Conservation (phyloP, 2,797 vertebrate genomes). For the Distichodus sexfasciatus region DNA sequence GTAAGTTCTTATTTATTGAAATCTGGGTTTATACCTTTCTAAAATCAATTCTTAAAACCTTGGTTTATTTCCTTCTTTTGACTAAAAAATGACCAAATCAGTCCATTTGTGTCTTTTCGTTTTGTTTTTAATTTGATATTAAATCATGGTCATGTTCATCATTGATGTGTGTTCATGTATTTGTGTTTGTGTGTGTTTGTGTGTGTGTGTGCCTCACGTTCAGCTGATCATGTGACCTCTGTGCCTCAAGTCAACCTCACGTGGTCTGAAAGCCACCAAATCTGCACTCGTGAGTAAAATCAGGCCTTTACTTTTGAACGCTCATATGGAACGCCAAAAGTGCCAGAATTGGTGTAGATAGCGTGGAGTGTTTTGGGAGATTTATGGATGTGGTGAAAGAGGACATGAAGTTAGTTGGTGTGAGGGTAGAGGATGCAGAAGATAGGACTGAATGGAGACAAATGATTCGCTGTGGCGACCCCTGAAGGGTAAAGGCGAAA, state of each 20-base stretch:
- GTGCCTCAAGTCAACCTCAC: conserved; percentile 54
- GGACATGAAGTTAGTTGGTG: too few species aligned
- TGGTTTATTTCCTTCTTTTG: too few species aligned
- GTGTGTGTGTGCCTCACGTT: conserved; percentile 30
- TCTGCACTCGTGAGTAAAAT: conserved; percentile 63
- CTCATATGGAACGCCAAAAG: too few species aligned
- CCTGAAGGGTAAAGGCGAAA: too few species aligned
- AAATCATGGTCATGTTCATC: conserved; percentile 10
- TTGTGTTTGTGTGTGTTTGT: conserved; percentile 36
- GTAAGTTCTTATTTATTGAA: conserved; percentile 58
- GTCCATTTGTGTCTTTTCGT: not conserved
- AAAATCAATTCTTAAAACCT: too few species aligned
- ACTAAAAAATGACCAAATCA: not conserved
- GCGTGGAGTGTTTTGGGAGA: too few species aligned
- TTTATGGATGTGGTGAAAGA: too few species aligned
- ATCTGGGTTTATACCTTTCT: too few species aligned
- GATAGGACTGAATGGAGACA: too few species aligned
- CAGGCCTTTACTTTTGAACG: not conserved
- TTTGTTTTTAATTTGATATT: conserved; percentile 9
- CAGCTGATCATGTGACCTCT: conserved; percentile 63
- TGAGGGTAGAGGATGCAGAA: too few species aligned
- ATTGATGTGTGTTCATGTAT: conserved; percentile 28
- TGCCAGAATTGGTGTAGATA: too few species aligned
- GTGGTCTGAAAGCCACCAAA: conserved; percentile 65
- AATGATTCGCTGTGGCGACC: too few species aligned